Evolutionary conservation across 2,797 vertebrate species (phyloP).

Genomic region (Rhynchonycteris naso): DNA sequence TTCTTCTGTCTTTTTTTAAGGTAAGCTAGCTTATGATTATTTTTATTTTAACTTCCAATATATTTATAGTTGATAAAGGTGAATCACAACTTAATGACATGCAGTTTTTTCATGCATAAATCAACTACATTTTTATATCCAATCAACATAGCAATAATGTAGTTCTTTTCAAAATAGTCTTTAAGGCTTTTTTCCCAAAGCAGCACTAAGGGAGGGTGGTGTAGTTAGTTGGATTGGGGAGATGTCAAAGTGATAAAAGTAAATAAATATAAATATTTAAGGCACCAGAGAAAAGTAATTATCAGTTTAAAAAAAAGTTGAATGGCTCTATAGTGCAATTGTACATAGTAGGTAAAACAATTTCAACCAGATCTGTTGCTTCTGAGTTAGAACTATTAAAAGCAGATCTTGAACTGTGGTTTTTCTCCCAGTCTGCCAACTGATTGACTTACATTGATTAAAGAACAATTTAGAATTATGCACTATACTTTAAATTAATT

Average conservation of each 20-base stretch:
- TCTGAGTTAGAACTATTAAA: background rate
- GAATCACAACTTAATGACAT: background rate
- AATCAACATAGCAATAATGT: background rate
- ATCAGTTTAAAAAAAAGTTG: background rate
- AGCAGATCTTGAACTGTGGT: background rate
- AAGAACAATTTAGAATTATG: background rate
- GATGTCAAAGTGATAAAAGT: background rate
- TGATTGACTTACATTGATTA: background rate
- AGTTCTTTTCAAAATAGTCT: background rate
- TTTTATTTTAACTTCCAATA: background rate
- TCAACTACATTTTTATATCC: background rate
- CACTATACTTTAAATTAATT: background rate
- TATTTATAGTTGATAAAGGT: background rate
- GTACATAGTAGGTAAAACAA: background rate
- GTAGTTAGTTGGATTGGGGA: too few species aligned
- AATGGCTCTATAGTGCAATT: background rate
- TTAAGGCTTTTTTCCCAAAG: background rate
- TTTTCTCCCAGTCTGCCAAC: background rate
- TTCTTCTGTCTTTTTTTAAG: constrained; percentile 84
- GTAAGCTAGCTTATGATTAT: constrained; percentile 82
- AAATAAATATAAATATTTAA: background rate
- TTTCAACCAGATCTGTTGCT: background rate
- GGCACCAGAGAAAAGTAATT: background rate
- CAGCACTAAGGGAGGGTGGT: too few species aligned
- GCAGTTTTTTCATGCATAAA: background rate